Conservation (phyloP, 1,140 invertebrate species). For the Solenopsis invicta region DNA sequence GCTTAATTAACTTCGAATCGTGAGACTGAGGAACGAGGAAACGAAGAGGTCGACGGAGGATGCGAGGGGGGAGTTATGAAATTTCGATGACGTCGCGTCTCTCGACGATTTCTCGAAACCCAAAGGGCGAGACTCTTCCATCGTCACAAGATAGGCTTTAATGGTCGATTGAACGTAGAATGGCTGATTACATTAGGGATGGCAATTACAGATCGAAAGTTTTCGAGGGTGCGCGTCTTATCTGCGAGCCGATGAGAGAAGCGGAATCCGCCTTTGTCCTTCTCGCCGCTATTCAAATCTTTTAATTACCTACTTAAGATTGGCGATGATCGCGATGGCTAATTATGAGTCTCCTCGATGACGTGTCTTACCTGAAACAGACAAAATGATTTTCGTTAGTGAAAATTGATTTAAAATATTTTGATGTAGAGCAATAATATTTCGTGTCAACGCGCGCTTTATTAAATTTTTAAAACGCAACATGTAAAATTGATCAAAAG, state of each 20-base stretch:
- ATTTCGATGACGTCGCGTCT: slow-evolving; percentile 70
- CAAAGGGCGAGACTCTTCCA: slow-evolving; percentile 16
- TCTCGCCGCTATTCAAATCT: slow-evolving; percentile 30
- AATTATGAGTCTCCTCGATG: neutral
- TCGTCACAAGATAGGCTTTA: slow-evolving; percentile 55
- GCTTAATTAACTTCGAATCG: slow-evolving; percentile 74
- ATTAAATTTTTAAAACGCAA: neutral
- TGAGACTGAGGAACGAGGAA: slow-evolving; percentile 45
- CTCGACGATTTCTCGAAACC: slow-evolving; percentile 51
- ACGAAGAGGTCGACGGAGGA: neutral
- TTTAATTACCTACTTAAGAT: slow-evolving; percentile 70
- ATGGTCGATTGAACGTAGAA: slow-evolving; percentile 68
- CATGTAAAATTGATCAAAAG: neutral
- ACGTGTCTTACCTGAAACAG: slow-evolving; percentile 55
- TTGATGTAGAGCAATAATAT: neutral
- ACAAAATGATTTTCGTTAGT: slow-evolving; percentile 8
- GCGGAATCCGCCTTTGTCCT: slow-evolving; percentile 31
- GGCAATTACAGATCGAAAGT: slow-evolving; percentile 61
- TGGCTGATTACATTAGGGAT: slow-evolving; percentile 49
- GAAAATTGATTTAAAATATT: slow-evolving; percentile 6
- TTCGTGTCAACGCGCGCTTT: neutral
- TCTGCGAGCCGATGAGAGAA: slow-evolving; percentile 36
- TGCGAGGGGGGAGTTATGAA: slow-evolving; percentile 60
- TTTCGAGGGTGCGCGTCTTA: slow-evolving; percentile 52
- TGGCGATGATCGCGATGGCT: slow-evolving; percentile 1